Evolutionary conservation across 2,113 vertebrate genomes (phyloP).

Genomic region (Semicossyphus pulcher): DNA sequence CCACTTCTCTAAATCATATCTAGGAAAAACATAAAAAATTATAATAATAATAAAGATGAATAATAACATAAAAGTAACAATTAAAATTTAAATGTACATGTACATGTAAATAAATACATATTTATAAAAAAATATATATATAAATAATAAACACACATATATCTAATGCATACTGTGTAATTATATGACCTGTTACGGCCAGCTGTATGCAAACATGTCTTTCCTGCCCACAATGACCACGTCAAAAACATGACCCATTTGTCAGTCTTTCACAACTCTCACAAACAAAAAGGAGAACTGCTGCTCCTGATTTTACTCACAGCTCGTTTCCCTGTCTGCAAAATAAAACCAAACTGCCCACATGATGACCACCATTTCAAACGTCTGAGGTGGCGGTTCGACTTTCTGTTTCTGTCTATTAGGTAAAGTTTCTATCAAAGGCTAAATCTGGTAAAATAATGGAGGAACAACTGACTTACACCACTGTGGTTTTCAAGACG

Average conservation of each 20-base stretch:
- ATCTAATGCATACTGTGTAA: no score
- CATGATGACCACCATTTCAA: background rate
- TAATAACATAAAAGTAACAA: no score
- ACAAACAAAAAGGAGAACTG: conserved; percentile 40
- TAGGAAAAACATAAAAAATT: no score
- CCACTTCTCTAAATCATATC: no score
- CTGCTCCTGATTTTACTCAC: fast-evolving
- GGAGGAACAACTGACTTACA: conserved; percentile 64
- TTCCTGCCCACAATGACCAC: background rate
- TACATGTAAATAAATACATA: no score
- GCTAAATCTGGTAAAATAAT: background rate
- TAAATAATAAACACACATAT: no score
- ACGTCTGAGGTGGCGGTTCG: background rate
- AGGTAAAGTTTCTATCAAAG: no score
- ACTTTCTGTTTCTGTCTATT: background rate
- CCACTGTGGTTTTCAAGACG: conserved; percentile 24
- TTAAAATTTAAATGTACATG: no score
- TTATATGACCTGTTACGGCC: background rate
- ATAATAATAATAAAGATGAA: no score
- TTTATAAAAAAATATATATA: no score
- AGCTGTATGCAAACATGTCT: background rate
- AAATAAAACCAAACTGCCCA: background rate
- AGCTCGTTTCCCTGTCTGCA: fast-evolving
- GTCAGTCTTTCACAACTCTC: background rate
- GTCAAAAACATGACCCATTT: background rate